Conservation (phyloP, 2,113 vertebrate genomes). For the Loxodonta africana region DNA sequence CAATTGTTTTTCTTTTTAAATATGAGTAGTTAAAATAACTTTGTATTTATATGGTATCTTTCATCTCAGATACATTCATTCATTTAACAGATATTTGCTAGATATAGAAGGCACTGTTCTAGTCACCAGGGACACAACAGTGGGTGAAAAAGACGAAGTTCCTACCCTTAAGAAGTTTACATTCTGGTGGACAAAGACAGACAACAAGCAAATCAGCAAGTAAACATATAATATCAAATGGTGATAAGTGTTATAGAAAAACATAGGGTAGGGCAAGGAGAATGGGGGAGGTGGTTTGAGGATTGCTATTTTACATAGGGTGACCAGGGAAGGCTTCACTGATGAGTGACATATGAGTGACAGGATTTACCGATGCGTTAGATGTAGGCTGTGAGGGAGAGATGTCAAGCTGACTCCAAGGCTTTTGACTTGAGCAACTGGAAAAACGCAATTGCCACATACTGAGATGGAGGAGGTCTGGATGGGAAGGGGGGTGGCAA, state of each 20-base stretch:
- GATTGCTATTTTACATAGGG: background rate
- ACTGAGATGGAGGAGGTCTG: background rate
- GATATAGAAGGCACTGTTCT: background rate
- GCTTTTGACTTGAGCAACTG: slow-evolving; percentile 11
- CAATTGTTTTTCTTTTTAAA: background rate
- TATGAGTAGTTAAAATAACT: background rate
- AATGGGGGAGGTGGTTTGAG: background rate
- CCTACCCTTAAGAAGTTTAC: background rate
- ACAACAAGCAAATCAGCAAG: slow-evolving; percentile 4
- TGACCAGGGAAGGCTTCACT: background rate
- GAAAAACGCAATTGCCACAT: background rate
- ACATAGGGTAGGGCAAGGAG: background rate
- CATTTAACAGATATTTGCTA: background rate
- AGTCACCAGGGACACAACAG: background rate
- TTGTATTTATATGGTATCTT: background rate
- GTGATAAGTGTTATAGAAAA: background rate
- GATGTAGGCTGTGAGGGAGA: background rate
- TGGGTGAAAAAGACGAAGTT: slow-evolving; percentile 3
- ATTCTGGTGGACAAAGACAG: slow-evolving; percentile 27
- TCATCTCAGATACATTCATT: background rate
- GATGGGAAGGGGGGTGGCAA: background rate
- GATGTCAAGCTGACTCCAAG: background rate
- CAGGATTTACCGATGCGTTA: background rate
- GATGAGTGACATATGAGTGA: background rate
- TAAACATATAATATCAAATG: background rate